Evolutionary conservation across 64 coral and sea anemone genomes (phyloP).

Genomic region (Pocillopora verrucosa): DNA sequence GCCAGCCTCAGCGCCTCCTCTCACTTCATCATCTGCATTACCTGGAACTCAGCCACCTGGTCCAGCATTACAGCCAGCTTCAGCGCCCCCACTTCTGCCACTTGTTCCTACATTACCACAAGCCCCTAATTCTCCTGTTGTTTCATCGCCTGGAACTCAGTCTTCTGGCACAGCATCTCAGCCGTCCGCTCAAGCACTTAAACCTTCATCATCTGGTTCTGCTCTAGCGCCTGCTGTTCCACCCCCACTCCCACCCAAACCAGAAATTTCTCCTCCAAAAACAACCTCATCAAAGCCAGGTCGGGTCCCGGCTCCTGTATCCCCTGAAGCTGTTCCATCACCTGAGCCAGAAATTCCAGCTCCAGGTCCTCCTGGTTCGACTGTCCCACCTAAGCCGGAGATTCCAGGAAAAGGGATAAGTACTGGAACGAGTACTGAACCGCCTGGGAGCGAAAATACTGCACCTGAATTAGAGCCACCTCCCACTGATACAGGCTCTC

Average conservation of each 20-base stretch:
- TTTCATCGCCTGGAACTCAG: too few species aligned
- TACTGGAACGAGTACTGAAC: background rate
- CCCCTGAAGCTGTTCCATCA: background rate
- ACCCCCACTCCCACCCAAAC: background rate
- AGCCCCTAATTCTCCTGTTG: too few species aligned
- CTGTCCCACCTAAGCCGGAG: background rate
- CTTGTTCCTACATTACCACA: too few species aligned
- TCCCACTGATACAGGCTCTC: background rate
- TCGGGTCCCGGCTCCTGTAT: background rate
- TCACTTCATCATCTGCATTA: background rate
- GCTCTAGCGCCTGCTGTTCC: background rate
- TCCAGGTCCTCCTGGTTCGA: background rate
- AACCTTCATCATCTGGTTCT: background rate
- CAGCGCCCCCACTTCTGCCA: too few species aligned
- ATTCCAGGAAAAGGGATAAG: background rate
- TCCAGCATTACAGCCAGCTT: background rate
- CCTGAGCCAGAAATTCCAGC: conserved; percentile 17
- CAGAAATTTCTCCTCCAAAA: background rate
- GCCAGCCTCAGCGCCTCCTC: background rate
- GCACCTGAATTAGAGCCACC: background rate
- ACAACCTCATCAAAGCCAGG: conserved; percentile 1
- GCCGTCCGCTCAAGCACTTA: too few species aligned
- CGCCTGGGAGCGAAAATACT: background rate
- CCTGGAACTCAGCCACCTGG: background rate
- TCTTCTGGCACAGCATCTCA: background rate